A percentile compares a stretch with the other conserved stretches of the same genome.
Conservation (phyloP, 2,797 vertebrate genomes). For the Leptoclinus maculatus region DNA sequence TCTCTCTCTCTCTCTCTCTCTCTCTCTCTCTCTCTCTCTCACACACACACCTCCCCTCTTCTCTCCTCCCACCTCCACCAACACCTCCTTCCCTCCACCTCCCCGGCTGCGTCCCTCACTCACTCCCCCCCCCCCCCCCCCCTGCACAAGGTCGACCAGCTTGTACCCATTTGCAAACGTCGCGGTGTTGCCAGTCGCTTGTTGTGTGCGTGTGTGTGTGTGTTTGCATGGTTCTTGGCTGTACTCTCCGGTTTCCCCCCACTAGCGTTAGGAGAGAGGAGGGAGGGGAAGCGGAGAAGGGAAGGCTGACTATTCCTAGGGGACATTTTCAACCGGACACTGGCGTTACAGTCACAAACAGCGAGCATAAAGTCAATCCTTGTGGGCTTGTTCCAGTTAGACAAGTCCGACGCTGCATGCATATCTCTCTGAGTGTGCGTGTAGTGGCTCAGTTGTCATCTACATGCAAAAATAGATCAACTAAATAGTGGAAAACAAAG, state of each 20-base stretch:
- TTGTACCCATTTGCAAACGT: slow-evolving; percentile 67
- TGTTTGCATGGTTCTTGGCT: slow-evolving; percentile 53
- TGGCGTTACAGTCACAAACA: slow-evolving; percentile 62
- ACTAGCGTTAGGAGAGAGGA: slow-evolving; percentile 34
- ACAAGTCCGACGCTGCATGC: slow-evolving; percentile 24
- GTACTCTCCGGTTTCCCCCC: slow-evolving; percentile 41
- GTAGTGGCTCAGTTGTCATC: slow-evolving; percentile 19
- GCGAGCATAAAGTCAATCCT: slow-evolving; percentile 53
- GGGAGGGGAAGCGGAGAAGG: slow-evolving; percentile 18
- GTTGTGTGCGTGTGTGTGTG: slow-evolving; percentile 10
- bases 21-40: slow-evolving; percentile 5
- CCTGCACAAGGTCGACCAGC: slow-evolving; percentile 82
- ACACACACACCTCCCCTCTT: not conserved
- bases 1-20: slow-evolving; percentile 2
- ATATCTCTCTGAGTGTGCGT: not conserved
- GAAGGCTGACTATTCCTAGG: slow-evolving; percentile 55
- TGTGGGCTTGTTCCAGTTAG: slow-evolving; percentile 38
- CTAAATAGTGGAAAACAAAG: slow-evolving; percentile 9
- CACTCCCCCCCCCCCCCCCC: slow-evolving; percentile 42
- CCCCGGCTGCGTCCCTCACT: slow-evolving; percentile 65
- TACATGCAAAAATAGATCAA: slow-evolving; percentile 47
- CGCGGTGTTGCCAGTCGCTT: slow-evolving; percentile 63
- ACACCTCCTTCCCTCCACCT: slow-evolving; percentile 30
- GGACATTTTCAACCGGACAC: slow-evolving; percentile 74
- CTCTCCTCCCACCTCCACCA: slow-evolving; percentile 18